These are phyloP conservation scores for Ormyrus nitidulus DNA, from an alignment of 2,888 invertebrate species.

Conservation along the genomic window DNA sequence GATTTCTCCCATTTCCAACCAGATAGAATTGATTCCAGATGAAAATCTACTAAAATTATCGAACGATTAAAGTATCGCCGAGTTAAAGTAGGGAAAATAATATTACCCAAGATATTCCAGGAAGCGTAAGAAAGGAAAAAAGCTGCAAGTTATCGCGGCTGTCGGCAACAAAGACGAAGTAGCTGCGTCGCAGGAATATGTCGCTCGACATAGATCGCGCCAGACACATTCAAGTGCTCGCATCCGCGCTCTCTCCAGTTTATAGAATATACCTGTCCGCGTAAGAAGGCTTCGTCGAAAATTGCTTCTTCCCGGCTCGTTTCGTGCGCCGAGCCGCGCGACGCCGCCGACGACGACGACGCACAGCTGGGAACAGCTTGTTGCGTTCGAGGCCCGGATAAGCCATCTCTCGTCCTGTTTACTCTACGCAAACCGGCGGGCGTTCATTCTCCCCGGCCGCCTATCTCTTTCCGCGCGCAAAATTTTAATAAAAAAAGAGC, in stretches of 20 bases:
- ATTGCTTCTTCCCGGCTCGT: conserved; percentile 30
- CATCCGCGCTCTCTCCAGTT: neutral
- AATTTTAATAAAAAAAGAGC: conserved; percentile 4
- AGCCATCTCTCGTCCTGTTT: conserved; percentile 3
- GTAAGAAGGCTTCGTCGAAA: conserved; percentile 37
- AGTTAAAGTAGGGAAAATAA: no score
- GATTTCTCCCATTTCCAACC: no score
- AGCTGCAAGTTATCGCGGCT: neutral
- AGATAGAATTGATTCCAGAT: no score
- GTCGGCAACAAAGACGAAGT: conserved; percentile 1
- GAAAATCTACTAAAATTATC: no score
- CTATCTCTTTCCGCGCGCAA: neutral
- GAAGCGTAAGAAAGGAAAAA: neutral
- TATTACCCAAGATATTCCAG: no score
- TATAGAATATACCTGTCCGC: conserved; percentile 9
- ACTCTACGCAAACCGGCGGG: neutral
- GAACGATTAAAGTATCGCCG: no score
- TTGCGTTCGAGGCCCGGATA: conserved; percentile 27
- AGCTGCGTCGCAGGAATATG: neutral
- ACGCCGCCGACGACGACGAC: neutral
- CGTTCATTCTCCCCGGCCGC: neutral
- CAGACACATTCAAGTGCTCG: conserved; percentile 2
- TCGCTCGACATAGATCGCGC: neutral
- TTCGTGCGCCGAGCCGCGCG: conserved; percentile 24
- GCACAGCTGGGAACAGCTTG: conserved; percentile 26